A percentile compares a stretch with the other conserved stretches of the same genome.
These are phyloP conservation scores for Meliscaeva auricollis DNA, from an alignment of 2,888 invertebrate species.

Conservation along the genomic window DNA sequence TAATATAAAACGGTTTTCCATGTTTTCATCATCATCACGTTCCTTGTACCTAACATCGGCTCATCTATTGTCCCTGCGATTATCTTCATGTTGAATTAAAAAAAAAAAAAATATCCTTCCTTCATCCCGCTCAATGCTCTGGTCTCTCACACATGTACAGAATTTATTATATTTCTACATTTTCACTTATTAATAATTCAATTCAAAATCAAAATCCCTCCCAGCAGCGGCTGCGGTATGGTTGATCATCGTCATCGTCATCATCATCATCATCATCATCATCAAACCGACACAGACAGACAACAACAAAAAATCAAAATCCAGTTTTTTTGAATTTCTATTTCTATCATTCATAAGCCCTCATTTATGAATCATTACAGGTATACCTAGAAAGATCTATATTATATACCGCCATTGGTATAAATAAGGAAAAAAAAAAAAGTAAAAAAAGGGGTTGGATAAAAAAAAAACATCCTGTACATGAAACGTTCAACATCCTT, in stretches of 20 bases:
- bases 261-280: too few relatives aligned
- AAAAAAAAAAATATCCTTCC: conserved; percentile 24
- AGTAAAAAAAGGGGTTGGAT: conserved; percentile 24
- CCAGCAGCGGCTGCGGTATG: conserved; percentile 30
- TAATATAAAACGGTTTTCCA: conserved; percentile 71
- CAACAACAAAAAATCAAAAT: conserved; percentile 46
- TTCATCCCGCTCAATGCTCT: conserved; percentile 28
- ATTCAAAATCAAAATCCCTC: conserved; percentile 62
- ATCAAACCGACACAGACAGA: conserved; percentile 52
- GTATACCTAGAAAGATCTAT: conserved; percentile 11
- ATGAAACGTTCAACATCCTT: conserved; percentile 2
- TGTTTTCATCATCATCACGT: conserved; percentile 55
- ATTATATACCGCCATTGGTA: conserved; percentile 30
- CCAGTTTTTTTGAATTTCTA: conserved; percentile 52
- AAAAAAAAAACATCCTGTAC: background rate
- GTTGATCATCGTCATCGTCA: conserved; percentile 59
- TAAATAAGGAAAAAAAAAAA: conserved; percentile 16
- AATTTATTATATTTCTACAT: conserved; percentile 42
- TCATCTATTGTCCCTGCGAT: conserved; percentile 61
- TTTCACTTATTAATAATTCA: conserved; percentile 73
- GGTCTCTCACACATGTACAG: conserved; percentile 23
- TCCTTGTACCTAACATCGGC: conserved; percentile 21
- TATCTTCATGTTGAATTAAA: conserved; percentile 46
- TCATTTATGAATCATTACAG: conserved; percentile 63
- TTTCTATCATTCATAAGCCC: conserved; percentile 52